These are phyloP conservation scores for Poecilia latipinna DNA, from an alignment of 2,113 vertebrate genomes.

Conservation along the genomic window DNA sequence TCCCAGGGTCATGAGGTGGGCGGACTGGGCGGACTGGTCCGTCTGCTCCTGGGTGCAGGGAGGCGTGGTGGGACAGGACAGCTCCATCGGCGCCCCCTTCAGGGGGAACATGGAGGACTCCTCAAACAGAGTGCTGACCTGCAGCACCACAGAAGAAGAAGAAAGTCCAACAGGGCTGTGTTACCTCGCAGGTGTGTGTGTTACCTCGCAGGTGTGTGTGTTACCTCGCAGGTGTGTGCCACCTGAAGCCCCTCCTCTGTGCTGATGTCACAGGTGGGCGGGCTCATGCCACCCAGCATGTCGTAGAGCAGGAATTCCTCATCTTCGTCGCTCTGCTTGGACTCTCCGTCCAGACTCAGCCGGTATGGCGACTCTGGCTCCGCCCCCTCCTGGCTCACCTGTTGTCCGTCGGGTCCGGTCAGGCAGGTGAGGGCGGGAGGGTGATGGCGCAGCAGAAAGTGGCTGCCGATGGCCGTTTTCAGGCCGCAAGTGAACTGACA, in stretches of 20 bases:
- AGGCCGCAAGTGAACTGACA: constrained; percentile 75
- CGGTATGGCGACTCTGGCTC: constrained; percentile 28
- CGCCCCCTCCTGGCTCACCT: not conserved
- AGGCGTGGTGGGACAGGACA: constrained; percentile 47
- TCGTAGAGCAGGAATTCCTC: constrained; percentile 76
- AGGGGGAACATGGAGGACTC: constrained; percentile 60
- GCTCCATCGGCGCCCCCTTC: constrained; percentile 49
- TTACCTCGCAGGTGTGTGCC: constrained; percentile 73
- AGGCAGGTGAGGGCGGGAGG: rapidly evolving
- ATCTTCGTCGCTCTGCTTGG: constrained; percentile 70
- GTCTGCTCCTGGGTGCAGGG: constrained; percentile 65
- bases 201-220: constrained; percentile 72
- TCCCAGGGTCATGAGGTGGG: constrained; percentile 77
- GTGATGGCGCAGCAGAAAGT: constrained; percentile 49
- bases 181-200: not conserved
- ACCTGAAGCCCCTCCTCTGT: constrained; percentile 54
- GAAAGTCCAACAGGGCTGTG: too few species aligned
- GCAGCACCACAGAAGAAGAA: not conserved
- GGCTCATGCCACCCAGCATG: constrained; percentile 72
- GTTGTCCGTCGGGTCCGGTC: not conserved
- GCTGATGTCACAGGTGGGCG: constrained; percentile 65
- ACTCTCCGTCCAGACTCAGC: constrained; percentile 54
- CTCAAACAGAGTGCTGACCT: constrained; percentile 79
- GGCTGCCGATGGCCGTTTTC: constrained; percentile 61
- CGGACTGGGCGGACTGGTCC: constrained; percentile 72